Conservation (phyloP, 2,113 vertebrate genomes). For the Rhea pennata region DNA sequence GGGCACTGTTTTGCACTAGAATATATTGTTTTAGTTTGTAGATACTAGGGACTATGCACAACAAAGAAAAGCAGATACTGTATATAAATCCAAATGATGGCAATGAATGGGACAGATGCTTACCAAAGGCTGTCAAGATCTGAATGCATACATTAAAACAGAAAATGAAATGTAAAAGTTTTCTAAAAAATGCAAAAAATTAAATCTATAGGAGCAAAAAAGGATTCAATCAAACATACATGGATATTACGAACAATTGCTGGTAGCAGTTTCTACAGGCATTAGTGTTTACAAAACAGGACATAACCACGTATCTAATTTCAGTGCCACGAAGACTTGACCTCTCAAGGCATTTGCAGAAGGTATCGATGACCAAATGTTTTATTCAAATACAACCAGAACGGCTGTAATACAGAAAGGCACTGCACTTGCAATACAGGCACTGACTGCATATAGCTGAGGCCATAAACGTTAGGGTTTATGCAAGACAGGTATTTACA, state of each 20-base stretch:
- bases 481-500: not conserved
- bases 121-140: conserved; percentile 82
- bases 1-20: not conserved
- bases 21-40: not conserved
- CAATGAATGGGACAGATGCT: conserved; percentile 77
- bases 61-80: conserved; percentile 71
- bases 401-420: not conserved
- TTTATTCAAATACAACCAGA: not conserved
- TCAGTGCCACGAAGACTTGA: not conserved
- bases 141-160: conserved; percentile 81
- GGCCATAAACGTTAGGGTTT: not conserved
- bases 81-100: conserved; percentile 57
- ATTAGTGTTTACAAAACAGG: conserved; percentile 56
- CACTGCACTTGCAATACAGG: not conserved
- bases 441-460: not conserved
- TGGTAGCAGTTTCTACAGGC: conserved; percentile 52
- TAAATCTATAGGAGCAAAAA: conserved; percentile 67
- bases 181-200: conserved; percentile 64
- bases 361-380: not conserved
- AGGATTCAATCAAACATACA: conserved; percentile 62
- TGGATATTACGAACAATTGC: conserved; percentile 60
- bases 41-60: conserved; percentile 20
- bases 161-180: conserved; percentile 80
- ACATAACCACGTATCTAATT: not conserved
- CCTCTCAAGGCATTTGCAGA: not conserved